These are phyloP conservation scores for Cettia cetti DNA, from an alignment of 2,113 vertebrate species.

Conservation along the genomic window DNA sequence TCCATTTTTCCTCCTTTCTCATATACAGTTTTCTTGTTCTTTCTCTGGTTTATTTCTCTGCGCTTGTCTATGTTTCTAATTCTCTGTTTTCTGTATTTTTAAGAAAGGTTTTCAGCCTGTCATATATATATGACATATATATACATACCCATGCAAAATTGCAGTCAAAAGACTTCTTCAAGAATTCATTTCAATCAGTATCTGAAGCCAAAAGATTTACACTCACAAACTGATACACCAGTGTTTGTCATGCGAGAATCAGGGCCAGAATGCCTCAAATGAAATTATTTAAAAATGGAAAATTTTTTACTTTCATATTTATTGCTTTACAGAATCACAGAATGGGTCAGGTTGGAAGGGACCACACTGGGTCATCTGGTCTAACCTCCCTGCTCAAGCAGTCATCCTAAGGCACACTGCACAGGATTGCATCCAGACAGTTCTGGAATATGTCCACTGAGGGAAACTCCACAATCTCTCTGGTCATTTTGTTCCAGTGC, in stretches of 20 bases:
- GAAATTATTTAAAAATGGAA: neutral
- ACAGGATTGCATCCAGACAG: neutral
- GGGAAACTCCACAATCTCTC: neutral
- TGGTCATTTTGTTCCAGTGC: neutral
- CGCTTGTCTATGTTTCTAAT: neutral
- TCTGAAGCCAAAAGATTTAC: neutral
- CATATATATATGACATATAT: neutral
- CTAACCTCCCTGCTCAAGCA: neutral
- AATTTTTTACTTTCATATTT: neutral
- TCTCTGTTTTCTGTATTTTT: neutral
- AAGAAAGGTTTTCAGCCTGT: neutral
- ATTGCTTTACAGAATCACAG: neutral
- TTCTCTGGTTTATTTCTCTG: neutral
- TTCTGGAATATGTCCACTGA: neutral
- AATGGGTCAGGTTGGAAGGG: neutral
- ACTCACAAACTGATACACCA: neutral
- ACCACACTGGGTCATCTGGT: neutral
- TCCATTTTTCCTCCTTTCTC: neutral
- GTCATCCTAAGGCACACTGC: neutral
- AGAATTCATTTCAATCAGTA: neutral
- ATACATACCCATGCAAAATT: neutral
- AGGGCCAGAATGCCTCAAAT: neutral
- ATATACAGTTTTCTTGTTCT: neutral
- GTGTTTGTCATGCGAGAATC: neutral
- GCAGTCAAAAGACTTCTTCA: neutral